These are phyloP conservation scores for Sorex maritimensis DNA, from an alignment of 2,797 vertebrate genomes.

Conservation along the genomic window DNA sequence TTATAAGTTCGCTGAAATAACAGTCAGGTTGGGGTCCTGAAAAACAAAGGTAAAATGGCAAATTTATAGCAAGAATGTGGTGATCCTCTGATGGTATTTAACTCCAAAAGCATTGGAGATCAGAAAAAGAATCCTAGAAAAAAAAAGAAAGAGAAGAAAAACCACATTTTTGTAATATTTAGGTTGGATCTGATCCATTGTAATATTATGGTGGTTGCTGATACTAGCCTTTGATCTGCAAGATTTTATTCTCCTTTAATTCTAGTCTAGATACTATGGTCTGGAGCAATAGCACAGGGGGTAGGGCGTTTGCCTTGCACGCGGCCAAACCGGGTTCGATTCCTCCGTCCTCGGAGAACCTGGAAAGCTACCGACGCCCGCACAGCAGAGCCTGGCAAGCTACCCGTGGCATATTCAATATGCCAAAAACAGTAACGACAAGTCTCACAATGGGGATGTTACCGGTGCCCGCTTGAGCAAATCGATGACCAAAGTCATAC, in stretches of 20 bases:
- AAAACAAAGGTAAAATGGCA: constrained; percentile 5
- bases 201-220: not conserved
- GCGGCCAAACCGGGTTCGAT: too few species aligned
- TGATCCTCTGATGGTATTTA: not conserved
- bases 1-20: not conserved
- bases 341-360: too few species aligned
- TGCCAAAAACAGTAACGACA: too few species aligned
- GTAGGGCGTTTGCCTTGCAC: too few species aligned
- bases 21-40: not conserved
- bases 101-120: not conserved
- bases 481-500: too few species aligned
- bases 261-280: not conserved
- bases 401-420: too few species aligned
- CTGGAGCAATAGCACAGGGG: too few species aligned
- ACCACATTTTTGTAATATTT: not conserved
- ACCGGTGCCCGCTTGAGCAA: too few species aligned
- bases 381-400: too few species aligned
- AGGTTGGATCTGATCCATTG: not conserved
- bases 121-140: not conserved
- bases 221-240: not conserved
- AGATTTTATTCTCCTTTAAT: constrained; percentile 28
- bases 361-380: too few species aligned
- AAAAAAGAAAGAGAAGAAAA: not conserved
- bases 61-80: not conserved
- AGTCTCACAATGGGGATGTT: too few species aligned